Conservation (phyloP, 2,888 invertebrate genomes). For the Oligia fasciuncula region DNA sequence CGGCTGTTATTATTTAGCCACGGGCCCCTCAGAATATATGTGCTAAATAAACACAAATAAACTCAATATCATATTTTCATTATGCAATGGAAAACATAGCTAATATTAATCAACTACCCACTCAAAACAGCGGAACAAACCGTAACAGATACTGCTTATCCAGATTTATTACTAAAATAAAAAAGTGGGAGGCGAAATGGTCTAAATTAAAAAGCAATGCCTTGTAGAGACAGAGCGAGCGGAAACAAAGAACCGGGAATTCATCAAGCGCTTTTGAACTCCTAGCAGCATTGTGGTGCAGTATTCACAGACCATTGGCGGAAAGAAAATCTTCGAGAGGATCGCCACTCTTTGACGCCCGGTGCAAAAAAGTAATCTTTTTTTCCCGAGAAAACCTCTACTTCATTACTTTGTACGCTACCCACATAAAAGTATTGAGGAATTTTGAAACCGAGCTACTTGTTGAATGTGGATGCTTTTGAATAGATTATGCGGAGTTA, state of each 20-base stretch:
- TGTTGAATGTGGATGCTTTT: constrained; percentile 84
- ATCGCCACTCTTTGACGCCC: constrained; percentile 88
- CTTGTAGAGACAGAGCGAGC: constrained; percentile 86
- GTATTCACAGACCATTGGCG: constrained; percentile 84
- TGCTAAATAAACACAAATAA: not conserved
- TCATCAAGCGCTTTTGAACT: constrained; percentile 90
- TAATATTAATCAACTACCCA: constrained; percentile 44
- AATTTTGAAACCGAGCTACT: constrained; percentile 80
- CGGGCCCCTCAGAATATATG: not conserved
- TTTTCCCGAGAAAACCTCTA: constrained; percentile 76
- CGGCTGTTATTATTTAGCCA: too few species aligned
- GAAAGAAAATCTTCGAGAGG: constrained; percentile 86
- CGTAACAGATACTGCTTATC: constrained; percentile 74
- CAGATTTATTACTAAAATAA: constrained; percentile 86
- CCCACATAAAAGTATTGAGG: constrained; percentile 80
- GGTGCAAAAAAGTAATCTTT: constrained; percentile 85
- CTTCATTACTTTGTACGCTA: constrained; percentile 84
- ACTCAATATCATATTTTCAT: not conserved
- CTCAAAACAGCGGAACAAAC: constrained; percentile 62
- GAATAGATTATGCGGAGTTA: constrained; percentile 81
- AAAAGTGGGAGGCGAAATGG: constrained; percentile 83
- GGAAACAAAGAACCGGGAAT: constrained; percentile 88
- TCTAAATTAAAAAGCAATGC: constrained; percentile 89
- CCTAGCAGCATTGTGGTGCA: constrained; percentile 84
- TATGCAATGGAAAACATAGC: constrained; percentile 17